A percentile compares a stretch with the other conserved stretches of the same genome.
Evolutionary conservation across 2,797 vertebrate species (phyloP).

Genomic region (Craterocephalus amniculus): DNA sequence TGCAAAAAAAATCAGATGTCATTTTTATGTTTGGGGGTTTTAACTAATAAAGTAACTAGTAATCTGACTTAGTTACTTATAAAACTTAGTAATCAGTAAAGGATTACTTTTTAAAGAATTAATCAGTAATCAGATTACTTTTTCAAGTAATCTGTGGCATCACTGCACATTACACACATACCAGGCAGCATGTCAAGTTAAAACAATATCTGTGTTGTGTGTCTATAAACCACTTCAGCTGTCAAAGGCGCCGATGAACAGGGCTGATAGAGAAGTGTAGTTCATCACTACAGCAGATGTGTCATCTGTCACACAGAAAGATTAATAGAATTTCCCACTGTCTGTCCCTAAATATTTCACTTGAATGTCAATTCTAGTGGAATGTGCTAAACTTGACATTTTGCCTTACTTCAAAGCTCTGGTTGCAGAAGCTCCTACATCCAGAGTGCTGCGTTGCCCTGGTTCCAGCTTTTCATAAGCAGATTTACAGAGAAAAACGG

Average conservation of each 20-base stretch:
- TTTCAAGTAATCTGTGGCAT: too few relatives aligned
- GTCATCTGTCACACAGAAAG: constrained; percentile 6
- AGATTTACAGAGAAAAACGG: constrained; percentile 62
- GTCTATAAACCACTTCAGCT: constrained; percentile 12
- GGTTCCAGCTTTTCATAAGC: constrained; percentile 62
- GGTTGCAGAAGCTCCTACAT: constrained; percentile 30
- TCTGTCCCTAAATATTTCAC: constrained; percentile 37
- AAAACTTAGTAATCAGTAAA: too few relatives aligned
- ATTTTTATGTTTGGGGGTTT: too few relatives aligned
- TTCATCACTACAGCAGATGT: neutral
- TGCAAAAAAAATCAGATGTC: too few relatives aligned
- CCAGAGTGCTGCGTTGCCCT: constrained; percentile 20
- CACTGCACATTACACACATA: neutral
- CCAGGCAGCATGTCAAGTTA: neutral
- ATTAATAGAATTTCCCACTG: constrained; percentile 6
- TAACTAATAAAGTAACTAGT: too few relatives aligned
- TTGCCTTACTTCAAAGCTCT: constrained; percentile 25
- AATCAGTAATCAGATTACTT: too few relatives aligned
- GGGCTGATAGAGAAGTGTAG: constrained; percentile 1
- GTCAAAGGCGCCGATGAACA: constrained; percentile 13
- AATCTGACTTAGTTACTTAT: too few relatives aligned
- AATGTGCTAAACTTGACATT: neutral
- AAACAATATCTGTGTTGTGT: constrained; percentile 5
- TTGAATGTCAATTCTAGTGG: constrained; percentile 15
- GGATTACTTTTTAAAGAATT: too few relatives aligned